Percentiles rank a stretch among this genome's conserved stretches.
Conservation (phyloP, 2,797 vertebrate species). For the Micromesistius poutassou region DNA sequence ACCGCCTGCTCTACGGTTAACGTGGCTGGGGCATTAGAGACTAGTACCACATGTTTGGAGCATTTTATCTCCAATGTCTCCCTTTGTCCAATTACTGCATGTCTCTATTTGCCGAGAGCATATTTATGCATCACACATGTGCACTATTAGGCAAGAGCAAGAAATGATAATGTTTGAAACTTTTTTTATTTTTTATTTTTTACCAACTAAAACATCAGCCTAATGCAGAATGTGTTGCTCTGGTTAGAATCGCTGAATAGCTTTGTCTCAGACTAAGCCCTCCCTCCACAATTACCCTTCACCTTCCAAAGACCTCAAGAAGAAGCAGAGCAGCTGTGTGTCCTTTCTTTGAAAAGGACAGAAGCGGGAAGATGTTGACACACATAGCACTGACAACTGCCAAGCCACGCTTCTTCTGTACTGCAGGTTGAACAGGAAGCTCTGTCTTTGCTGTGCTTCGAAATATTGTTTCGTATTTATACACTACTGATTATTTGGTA, state of each 20-base stretch:
- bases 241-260: conserved; percentile 59
- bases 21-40: conserved; percentile 39
- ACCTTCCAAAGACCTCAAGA: conserved; percentile 68
- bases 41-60: conserved; percentile 27
- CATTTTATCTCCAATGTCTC: neutral
- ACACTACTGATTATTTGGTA: neutral
- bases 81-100: neutral
- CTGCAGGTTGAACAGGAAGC: conserved; percentile 14
- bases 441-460: neutral
- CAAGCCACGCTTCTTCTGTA: conserved; percentile 24
- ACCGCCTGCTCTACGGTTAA: conserved; percentile 37
- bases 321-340: conserved; percentile 57
- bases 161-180: neutral
- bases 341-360: conserved; percentile 57
- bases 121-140: neutral
- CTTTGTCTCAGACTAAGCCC: conserved; percentile 68
- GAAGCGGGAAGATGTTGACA: conserved; percentile 60
- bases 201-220: conserved; percentile 3
- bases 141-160: neutral
- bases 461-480: neutral
- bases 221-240: conserved; percentile 8
- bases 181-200: neutral
- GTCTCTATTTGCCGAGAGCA: neutral
- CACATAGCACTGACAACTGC: conserved; percentile 28
- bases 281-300: conserved; percentile 70